Evolutionary conservation across 2,797 vertebrate species (phyloP), one percentile per base, ranked within the genome.

Genomic region (Bucorvus abyssinicus): DNA sequence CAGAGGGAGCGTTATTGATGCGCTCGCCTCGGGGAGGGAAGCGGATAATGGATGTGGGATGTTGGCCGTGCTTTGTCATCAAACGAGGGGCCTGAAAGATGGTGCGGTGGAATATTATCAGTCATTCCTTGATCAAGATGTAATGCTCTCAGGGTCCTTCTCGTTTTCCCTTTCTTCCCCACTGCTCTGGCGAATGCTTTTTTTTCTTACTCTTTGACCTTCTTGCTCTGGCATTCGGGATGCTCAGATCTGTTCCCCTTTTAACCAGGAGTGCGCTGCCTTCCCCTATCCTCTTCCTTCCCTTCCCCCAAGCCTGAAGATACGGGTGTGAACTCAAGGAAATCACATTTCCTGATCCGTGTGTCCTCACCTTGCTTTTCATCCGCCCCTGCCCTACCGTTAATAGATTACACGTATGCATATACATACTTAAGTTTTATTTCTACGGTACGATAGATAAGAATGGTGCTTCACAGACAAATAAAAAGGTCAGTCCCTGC

Each of bases 101-200:
- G 99, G 98, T 97, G 98, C 44, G 10, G 97, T 68, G 97, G 98
- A 98, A 98, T 98, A 98, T 98, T 99, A 99, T 99, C 99, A 98
- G 98, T 99, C 99, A 99, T 99, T 98, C 99, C 98, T 99, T 99
- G 99, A 99, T 99, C 99, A 99, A 99, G 99, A 99, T 98, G 98
- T 99, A 99, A 98, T 98, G 98, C 98, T 98, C 96, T 97, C 81
- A 0, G 93, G 91, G 95, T 92, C 92, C 27, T 92, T 95, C 89
- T 91, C 83, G 55, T 71, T 71, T 89, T 87, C 73, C 86, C 93
- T 94, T 63, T 93, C 96, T 83, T 90, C 93, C 94, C 95, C 86
- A 61, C 94, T 0, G 3, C 88, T n/a, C 83, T 11, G 60, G 87
- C 1, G 22, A 94, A 86, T 3, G 56, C 69, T 96, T 95, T 92